Evolutionary conservation across 2,113 vertebrate species (phyloP), one percentile per base, ranked within the genome.

Genomic region (Brachyistius frenatus): DNA sequence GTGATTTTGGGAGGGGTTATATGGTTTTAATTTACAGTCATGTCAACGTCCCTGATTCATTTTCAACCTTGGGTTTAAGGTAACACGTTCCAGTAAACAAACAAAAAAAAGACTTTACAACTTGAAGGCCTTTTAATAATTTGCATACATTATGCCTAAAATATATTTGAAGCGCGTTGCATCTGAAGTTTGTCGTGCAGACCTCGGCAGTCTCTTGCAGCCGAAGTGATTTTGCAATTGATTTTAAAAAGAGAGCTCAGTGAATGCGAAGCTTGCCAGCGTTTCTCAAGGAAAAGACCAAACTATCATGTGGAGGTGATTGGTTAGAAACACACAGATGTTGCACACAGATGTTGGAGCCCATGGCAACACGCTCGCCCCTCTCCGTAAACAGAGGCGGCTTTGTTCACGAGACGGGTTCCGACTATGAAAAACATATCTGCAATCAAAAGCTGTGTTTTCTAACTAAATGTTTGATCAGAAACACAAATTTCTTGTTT

Each of bases 261-360:
- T 23, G 30, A 16, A 73, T 52, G 37, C 61, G 57, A 64, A 58
- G 57, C 67, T 63, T 71, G 35, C 65, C 61, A 16, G 30, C 2
- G 46, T 55, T 56, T 78, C 64, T 70, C n/a, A 63, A 49, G 16
- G 64, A 86, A 69, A 75, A 82, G 47, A 86, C 63, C 67, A 55
- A 72, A 74, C 60, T 72, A 33, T 80, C 63, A 79, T 76, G 71
- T 63, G 75, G 37, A 49, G 64, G 61, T 80, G 71, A 82, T 81
- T 86, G 56, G 66, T 67, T 73, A 57, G 77, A 72, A 49, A 84
- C 81, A 82, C 81, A 89, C 78, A 84, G 78, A 85, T 80, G 84
- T 67, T 86, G 35, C 47, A 58, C 5, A 85, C 81, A 66, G 81
- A 79, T 39, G 63, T 37, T 63, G 64, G 37, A 3, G 69, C 74